Base-by-base conservation (phyloP, 2,888 invertebrate species). In the Chrysina gloriosa region DNA sequence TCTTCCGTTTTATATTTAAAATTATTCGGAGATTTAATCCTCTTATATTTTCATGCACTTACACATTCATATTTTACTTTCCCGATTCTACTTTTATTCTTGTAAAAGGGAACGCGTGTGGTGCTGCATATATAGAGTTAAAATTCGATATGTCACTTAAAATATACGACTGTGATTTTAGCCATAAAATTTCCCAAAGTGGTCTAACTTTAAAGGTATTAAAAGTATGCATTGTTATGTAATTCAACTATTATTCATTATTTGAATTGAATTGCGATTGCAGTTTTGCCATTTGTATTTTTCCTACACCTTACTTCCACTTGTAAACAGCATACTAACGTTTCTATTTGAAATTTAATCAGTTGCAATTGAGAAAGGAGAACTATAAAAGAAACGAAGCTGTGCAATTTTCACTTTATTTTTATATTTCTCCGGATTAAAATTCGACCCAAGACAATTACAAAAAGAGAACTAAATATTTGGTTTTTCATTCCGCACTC, bases 1-100 rank as follows among this genome's bases (percentile, higher is more conserved):
- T 77, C 72, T 77, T 76, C 74, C 77, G 76, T 76, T 63, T 69
- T 58, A 34, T 56, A 52, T 56, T 56, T 21, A 25, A 56, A 65
- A 58, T 65, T 61, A 61, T 61, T 61, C 58, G 19, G 7, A 52
- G 36, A 48, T 52, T 34, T 69, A 69, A 69, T 69, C 63, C 69
- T 50, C 65, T 66, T 61, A 61, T 42, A 61, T 25, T 42, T 42
- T 25, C 42, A 7, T 58, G 25, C 58, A 39, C 42, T 58, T 61
- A 42, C 58, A 27, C 7, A 27, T 61, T 45, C 27, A 42, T 39
- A 25, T 61, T 45, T 45, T 27, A 27, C 11, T 7, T 14, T 14
- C 9, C 9, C 2, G 19, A 7, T 45, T n/a, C n/a, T n/a, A n/a
- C n/a, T n/a, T n/a, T n/a, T n/a, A n/a, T n/a, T n/a, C n/a, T n/a